Conservation (phyloP, 2,797 vertebrate species). For the Typhlichthys eigenmanni region DNA sequence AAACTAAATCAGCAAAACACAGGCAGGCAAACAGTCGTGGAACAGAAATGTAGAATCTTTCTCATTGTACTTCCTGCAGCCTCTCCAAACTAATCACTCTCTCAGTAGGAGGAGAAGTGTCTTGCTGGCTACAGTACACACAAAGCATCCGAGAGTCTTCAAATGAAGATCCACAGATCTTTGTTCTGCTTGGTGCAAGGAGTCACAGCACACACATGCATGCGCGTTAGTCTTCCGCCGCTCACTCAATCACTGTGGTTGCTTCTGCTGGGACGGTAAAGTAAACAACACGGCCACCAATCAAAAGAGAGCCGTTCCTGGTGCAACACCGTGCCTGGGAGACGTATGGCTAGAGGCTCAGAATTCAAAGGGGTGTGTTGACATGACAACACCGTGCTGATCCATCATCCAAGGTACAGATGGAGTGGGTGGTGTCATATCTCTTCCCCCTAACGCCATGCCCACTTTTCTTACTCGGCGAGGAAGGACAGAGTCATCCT, state of each 20-base stretch:
- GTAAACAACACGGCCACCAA: constrained; percentile 73
- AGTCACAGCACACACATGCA: constrained; percentile 24
- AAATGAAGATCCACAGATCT: constrained; percentile 14
- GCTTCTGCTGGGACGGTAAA: constrained; percentile 64
- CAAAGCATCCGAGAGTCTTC: constrained; percentile 17
- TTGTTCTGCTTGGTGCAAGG: background rate
- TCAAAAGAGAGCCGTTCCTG: constrained; percentile 62
- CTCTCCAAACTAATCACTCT: constrained; percentile 38
- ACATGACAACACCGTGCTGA: constrained; percentile 67
- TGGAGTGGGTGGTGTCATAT: constrained; percentile 29
- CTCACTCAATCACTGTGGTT: constrained; percentile 71
- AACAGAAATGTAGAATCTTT: constrained; percentile 39
- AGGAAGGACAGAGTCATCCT: constrained; percentile 14
- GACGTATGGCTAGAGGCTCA: constrained; percentile 63
- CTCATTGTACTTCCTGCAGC: constrained; percentile 31
- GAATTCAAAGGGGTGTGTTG: constrained; percentile 75
- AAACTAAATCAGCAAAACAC: constrained; percentile 55
- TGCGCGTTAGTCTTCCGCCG: constrained; percentile 66
- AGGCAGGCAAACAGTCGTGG: constrained; percentile 36
- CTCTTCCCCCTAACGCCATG: too few relatives aligned
- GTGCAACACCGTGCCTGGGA: constrained; percentile 46
- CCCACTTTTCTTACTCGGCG: background rate
- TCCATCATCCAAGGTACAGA: constrained; percentile 68
- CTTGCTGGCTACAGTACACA: constrained; percentile 14
- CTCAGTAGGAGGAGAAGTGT: constrained; percentile 30